Evolutionary conservation across 2,797 vertebrate species (phyloP).

Genomic region (Pterois miles): DNA sequence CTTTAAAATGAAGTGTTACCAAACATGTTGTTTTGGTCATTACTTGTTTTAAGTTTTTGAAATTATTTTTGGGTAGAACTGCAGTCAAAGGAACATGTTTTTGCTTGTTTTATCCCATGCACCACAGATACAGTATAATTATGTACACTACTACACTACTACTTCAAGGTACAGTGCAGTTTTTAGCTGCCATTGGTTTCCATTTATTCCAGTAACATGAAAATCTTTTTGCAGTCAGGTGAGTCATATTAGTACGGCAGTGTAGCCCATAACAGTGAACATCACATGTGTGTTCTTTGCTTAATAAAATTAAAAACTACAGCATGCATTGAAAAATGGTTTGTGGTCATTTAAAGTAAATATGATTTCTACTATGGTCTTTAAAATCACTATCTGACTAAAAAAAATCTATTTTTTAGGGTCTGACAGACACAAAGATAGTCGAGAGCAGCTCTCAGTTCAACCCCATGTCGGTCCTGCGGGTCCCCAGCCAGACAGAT

Average conservation of each 20-base stretch:
- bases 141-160: not conserved
- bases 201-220: not conserved
- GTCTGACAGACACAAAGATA: constrained; percentile 88
- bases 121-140: not conserved
- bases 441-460: constrained; percentile 73
- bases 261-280: not conserved
- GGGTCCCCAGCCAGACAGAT: constrained; percentile 84
- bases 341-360: not conserved
- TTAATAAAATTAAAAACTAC: not conserved
- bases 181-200: not conserved
- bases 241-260: not conserved
- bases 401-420: constrained; percentile 73
- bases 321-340: not conserved
- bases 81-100: not conserved
- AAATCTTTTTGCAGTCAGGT: not conserved
- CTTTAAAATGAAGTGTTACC: too few relatives aligned
- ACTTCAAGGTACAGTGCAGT: not conserved
- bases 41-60: not conserved
- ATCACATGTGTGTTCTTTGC: not conserved
- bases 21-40: not conserved
- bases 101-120: not conserved
- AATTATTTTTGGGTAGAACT: not conserved
- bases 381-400: not conserved
- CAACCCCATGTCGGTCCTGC: constrained; percentile 81
- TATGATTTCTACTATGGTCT: not conserved